A percentile compares a stretch with the other conserved stretches of the same genome.
Conservation (phyloP, 2,113 vertebrate species). For the Suncus etruscus region DNA sequence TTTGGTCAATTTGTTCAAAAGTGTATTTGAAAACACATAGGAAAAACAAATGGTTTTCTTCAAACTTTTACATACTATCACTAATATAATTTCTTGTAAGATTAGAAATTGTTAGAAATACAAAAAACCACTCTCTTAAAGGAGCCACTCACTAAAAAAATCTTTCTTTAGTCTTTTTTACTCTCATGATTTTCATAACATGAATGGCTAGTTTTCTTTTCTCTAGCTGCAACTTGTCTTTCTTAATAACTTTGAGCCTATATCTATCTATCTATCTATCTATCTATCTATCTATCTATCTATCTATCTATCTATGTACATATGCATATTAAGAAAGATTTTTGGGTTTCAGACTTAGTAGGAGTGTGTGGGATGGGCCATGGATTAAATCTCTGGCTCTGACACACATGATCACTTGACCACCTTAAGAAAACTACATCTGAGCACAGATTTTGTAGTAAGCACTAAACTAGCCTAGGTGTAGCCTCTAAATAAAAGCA, state of each 20-base stretch:
- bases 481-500: too few species aligned
- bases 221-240: background rate
- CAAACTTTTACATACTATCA: background rate
- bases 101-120: background rate
- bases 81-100: background rate
- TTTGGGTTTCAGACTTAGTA: too few species aligned
- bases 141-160: background rate
- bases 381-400: too few species aligned
- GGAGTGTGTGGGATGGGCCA: too few species aligned
- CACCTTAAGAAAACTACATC: too few species aligned
- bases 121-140: background rate
- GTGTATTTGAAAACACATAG: background rate
- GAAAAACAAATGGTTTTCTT: background rate
- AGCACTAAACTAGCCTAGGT: too few species aligned
- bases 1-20: constrained; percentile 40
- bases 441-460: too few species aligned
- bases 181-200: background rate
- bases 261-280: too few species aligned
- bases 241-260: background rate
- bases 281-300: too few species aligned
- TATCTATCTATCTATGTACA: too few species aligned
- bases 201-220: background rate
- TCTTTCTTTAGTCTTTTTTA: background rate
- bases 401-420: too few species aligned
- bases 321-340: too few species aligned